A percentile compares a stretch with the other conserved stretches of the same genome.
Evolutionary conservation across 2,113 vertebrate species (phyloP).

Genomic region (Crotalus tigris): DNA sequence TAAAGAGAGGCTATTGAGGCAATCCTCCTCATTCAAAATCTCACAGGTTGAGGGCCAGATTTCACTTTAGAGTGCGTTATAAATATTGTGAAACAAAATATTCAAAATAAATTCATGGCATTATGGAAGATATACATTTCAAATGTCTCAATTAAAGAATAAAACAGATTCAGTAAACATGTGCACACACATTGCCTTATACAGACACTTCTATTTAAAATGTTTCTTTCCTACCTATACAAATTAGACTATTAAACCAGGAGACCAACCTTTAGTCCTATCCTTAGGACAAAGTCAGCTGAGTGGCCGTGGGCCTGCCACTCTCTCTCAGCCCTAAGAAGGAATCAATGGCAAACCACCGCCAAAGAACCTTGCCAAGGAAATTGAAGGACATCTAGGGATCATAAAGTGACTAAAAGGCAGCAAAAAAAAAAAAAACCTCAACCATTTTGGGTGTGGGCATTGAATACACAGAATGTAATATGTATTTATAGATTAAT

Average conservation of each 20-base stretch:
- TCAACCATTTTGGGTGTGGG: neutral
- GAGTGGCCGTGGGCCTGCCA: neutral
- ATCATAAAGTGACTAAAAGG: neutral
- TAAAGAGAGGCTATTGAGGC: neutral
- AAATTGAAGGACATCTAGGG: neutral
- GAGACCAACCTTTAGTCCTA: neutral
- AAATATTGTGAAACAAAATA: neutral
- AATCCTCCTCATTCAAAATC: neutral
- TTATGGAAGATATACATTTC: neutral
- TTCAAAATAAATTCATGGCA: neutral
- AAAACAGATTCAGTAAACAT: neutral
- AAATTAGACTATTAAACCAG: neutral
- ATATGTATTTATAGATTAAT: neutral
- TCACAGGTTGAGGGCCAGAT: neutral
- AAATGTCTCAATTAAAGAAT: neutral
- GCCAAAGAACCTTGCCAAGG: neutral
- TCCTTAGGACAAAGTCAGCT: neutral
- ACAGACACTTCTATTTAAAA: neutral
- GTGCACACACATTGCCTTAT: neutral
- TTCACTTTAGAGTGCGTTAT: neutral
- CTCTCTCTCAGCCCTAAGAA: neutral
- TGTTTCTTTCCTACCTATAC: neutral
- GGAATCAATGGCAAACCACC: neutral
- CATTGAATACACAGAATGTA: neutral
- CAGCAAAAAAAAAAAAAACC: neutral